phyloP scores from a whole-genome alignment of 2,888 invertebrate genomes.

The Phengaris alcon region DNA sequence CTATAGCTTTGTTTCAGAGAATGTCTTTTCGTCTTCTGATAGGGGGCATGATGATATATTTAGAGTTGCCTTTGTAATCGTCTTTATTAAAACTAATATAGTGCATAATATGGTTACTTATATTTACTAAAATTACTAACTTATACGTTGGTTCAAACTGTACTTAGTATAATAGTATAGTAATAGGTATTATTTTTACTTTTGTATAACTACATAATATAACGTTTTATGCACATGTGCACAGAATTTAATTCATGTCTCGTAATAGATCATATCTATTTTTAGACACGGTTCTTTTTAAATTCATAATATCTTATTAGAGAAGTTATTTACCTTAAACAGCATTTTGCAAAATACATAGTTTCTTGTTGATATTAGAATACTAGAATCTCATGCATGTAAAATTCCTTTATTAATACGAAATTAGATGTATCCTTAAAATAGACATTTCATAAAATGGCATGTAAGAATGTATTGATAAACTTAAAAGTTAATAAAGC shows the following conservation, averaged over 20 bases:
- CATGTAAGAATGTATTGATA: conserved; percentile 15
- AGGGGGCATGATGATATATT: background rate
- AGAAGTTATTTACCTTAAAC: background rate
- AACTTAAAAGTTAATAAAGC: background rate
- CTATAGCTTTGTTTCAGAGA: background rate
- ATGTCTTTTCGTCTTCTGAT: conserved; percentile 5
- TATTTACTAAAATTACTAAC: background rate
- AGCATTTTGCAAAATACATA: background rate
- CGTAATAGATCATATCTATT: background rate
- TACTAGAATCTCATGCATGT: conserved; percentile 7
- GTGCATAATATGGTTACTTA: background rate
- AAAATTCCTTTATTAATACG: background rate
- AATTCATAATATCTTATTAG: background rate
- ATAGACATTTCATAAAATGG: background rate
- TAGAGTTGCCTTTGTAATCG: background rate
- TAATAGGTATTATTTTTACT: background rate
- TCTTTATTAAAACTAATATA: background rate
- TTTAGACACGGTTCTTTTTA: background rate
- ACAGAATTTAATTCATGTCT: background rate
- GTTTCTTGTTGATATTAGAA: background rate
- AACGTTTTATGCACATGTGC: background rate
- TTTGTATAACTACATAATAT: background rate
- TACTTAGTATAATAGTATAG: background rate
- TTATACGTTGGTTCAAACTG: background rate
- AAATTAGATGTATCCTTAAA: background rate